These are phyloP conservation scores for Apaloderma vittatum DNA, from an alignment of 2,113 vertebrate genomes.

Conservation along the genomic window DNA sequence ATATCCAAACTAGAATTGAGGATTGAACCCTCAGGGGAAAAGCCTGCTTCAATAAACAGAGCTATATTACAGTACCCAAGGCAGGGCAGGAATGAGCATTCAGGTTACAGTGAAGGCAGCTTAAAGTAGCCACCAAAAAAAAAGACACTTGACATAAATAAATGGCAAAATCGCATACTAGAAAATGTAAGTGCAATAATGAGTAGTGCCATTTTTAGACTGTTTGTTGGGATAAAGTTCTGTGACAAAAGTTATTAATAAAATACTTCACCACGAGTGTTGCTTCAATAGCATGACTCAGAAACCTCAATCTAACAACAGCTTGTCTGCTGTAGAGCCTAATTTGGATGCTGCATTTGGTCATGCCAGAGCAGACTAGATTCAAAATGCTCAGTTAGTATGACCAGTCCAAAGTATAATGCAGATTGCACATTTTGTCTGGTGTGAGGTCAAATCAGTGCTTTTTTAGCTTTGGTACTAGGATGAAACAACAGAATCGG, in stretches of 20 bases:
- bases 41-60: neutral
- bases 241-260: conserved; percentile 49
- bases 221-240: conserved; percentile 1
- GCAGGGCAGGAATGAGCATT: neutral
- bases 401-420: neutral
- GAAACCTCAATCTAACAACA: neutral
- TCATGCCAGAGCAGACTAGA: neutral
- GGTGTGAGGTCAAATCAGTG: neutral
- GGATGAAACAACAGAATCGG: neutral
- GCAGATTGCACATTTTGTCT: neutral
- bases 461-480: neutral
- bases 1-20: neutral
- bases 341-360: neutral
- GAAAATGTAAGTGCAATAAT: neutral
- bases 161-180: neutral
- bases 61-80: neutral
- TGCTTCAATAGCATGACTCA: neutral
- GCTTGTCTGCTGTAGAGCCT: neutral
- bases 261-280: neutral
- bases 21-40: neutral
- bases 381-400: neutral
- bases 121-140: neutral
- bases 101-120: neutral
- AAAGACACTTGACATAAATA: neutral
- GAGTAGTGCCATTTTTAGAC: conserved; percentile 31